These are phyloP conservation scores for Eonycteris spelaea DNA, from an alignment of 2,113 vertebrate species.

Conservation along the genomic window DNA sequence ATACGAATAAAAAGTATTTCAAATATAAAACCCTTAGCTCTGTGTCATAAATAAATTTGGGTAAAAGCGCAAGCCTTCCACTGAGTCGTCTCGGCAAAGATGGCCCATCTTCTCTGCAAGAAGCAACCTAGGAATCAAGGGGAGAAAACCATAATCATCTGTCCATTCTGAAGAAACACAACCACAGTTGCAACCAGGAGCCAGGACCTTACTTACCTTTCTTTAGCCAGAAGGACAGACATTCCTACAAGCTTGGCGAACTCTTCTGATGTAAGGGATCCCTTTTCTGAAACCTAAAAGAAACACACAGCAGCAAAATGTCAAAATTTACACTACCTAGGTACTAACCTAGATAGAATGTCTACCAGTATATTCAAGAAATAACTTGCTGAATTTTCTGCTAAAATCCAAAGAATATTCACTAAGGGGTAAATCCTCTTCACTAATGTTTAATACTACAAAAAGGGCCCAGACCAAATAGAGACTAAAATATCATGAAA, in stretches of 20 bases:
- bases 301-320: constrained; percentile 19
- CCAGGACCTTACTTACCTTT: constrained; percentile 84
- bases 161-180: not conserved
- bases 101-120: constrained; percentile 98
- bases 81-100: constrained; percentile 97
- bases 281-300: constrained; percentile 94
- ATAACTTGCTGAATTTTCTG: not conserved
- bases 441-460: not conserved
- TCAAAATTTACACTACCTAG: not conserved
- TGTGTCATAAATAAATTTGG: constrained; percentile 93
- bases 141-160: not conserved
- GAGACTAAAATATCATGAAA: not conserved
- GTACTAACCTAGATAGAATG: not conserved
- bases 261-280: constrained; percentile 96
- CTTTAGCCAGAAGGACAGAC: constrained; percentile 97
- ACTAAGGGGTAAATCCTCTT: not conserved
- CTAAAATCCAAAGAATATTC: not conserved
- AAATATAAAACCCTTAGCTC: constrained; percentile 74
- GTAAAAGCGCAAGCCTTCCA: constrained; percentile 98
- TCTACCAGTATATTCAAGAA: not conserved
- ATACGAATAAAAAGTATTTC: not conserved
- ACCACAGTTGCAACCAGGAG: not conserved
- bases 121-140: constrained; percentile 86
- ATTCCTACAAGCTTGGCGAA: constrained; percentile 97
- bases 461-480: not conserved